These are phyloP conservation scores for Carcina quercana DNA, from an alignment of 2,888 invertebrate genomes.

Conservation along the genomic window DNA sequence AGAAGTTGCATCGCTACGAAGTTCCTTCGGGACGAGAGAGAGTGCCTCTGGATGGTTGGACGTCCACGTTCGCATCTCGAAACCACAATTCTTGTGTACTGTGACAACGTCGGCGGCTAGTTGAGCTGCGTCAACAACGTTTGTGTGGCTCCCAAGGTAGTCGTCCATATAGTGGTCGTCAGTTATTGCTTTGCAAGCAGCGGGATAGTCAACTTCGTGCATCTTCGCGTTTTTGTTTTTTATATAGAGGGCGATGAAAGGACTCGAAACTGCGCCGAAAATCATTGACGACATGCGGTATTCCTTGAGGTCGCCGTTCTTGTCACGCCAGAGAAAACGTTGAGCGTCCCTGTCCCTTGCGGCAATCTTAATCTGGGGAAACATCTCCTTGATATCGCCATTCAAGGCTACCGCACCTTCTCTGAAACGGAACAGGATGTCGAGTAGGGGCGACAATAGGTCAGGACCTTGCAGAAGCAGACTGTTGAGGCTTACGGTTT, in stretches of 20 bases:
- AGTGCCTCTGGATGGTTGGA: conserved; percentile 3
- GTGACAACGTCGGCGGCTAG: conserved; percentile 3
- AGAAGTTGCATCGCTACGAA: not conserved
- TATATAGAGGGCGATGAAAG: conserved; percentile 22
- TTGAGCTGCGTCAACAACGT: conserved; percentile 1
- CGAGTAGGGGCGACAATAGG: conserved; percentile 19
- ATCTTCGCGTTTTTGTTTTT: conserved; percentile 18
- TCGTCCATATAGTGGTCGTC: conserved; percentile 4
- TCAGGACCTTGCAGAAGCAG: conserved; percentile 24
- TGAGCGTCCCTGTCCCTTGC: conserved; percentile 20
- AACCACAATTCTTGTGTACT: conserved; percentile 2
- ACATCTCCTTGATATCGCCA: conserved; percentile 34
- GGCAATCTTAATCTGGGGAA: conserved; percentile 23
- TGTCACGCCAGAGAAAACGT: conserved; percentile 20
- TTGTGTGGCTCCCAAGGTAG: not conserved
- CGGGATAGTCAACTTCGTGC: not conserved
- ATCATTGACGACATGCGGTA: conserved; percentile 23
- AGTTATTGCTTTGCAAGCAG: not conserved
- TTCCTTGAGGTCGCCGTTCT: not conserved
- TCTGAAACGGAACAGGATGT: conserved; percentile 19
- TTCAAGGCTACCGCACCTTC: conserved; percentile 20
- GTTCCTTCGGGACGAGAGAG: conserved; percentile 1
- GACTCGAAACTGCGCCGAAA: conserved; percentile 23
- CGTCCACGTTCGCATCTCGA: conserved; percentile 6
- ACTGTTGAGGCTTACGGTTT: conserved; percentile 22